Base-by-base conservation (phyloP, 2,797 vertebrate genomes). In the Balearica regulorum region DNA sequence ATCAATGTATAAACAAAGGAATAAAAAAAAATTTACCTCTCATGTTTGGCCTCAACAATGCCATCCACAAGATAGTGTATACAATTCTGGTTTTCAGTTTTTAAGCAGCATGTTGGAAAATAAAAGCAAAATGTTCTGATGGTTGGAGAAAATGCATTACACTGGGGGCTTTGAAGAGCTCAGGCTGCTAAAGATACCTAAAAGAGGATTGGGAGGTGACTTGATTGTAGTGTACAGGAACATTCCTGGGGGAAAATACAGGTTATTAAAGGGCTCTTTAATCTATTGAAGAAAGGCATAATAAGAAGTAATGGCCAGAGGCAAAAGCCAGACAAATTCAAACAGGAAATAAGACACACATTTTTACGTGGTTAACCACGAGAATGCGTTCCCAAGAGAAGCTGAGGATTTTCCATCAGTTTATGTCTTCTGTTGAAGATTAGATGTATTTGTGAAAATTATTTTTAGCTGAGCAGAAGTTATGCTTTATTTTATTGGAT, bases 241-340 rank as follows among this genome's bases (percentile, higher is more conserved):
- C 51, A 91, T 81, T 94, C 89, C 91, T 91, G 80, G 16, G 46
- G 46, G 80, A 53, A 95, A 83, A 81, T 93, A 46, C 65, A 91
- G 85, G 86, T 81, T 95, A 90, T 95, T 93, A 94, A 96, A 94
- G 69, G 46, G 33, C 44, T 96, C 91, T 95, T 97, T 94, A 92
- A 93, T 96, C 94, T 92, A 11, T 61, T 92, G 71, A 92, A 96
- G 79, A 95, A 94, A 94, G 25, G 85, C 82, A 51, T 83, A 92
- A 93, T 83, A 93, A 95, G 81, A 95, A 75, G 61, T 68, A 86
- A 85, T 78, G 82, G 65, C 96, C 21, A 4, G 87, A 94, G 83
- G 95, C 91, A 89, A 92, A 84, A 94, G 39, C 39, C 81, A 94
- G 93, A 51, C 54, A 58, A 87, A 94, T 83, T 91, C 79, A 86